A percentile compares a stretch with the other conserved stretches of the same genome.
Conservation (phyloP, 2,797 vertebrate genomes). For the Tolypeutes matacus region DNA sequence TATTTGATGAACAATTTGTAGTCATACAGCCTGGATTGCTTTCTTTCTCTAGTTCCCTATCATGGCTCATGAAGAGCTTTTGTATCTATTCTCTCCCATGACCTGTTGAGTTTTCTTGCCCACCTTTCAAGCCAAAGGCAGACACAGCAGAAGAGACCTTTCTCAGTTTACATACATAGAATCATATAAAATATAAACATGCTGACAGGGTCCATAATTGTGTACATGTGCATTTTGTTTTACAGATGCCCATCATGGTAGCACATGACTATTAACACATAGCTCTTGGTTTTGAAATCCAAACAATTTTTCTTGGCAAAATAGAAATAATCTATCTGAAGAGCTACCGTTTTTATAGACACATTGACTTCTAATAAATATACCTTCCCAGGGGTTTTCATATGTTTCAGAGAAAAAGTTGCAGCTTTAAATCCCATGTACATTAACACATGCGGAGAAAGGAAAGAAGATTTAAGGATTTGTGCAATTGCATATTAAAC, state of each 20-base stretch:
- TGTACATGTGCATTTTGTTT: neutral
- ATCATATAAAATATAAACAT: slow-evolving; percentile 57
- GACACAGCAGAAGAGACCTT: neutral
- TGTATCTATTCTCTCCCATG: neutral
- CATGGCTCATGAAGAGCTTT: neutral
- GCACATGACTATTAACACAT: neutral
- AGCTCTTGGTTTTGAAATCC: slow-evolving; percentile 24
- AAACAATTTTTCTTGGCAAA: slow-evolving; percentile 65
- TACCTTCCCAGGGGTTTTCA: neutral
- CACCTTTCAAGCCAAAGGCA: neutral
- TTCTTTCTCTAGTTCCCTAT: neutral
- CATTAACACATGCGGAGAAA: neutral
- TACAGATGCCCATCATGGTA: slow-evolving; percentile 21
- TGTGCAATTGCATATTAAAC: slow-evolving; percentile 57
- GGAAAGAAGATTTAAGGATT: neutral
- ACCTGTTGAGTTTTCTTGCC: neutral
- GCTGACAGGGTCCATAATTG: neutral
- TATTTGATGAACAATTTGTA: neutral
- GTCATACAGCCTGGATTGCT: neutral
- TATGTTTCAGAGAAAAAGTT: slow-evolving; percentile 45
- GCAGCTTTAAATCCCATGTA: neutral
- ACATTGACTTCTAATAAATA: slow-evolving; percentile 39
- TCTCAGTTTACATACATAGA: neutral
- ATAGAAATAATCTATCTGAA: neutral
- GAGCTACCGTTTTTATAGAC: neutral